These are phyloP conservation scores for Drosophila kanekoi DNA, from an alignment of 2,888 invertebrate genomes.

Conservation along the genomic window DNA sequence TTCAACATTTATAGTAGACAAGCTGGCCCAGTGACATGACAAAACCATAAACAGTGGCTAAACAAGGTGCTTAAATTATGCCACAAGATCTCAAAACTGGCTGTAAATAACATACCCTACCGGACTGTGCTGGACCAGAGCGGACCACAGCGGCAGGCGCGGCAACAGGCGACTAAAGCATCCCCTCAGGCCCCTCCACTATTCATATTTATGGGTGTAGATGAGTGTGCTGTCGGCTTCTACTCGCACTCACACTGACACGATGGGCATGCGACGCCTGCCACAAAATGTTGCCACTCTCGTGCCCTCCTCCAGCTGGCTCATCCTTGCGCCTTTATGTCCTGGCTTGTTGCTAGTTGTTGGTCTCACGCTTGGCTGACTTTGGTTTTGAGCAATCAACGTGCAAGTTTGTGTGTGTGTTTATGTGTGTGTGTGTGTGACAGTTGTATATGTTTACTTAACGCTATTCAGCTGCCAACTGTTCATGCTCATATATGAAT, in stretches of 20 bases:
- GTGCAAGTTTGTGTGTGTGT: conserved; percentile 33
- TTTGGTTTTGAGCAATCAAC: conserved; percentile 80
- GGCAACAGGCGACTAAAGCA: background rate
- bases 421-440: conserved; percentile 23
- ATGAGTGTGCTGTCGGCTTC: conserved; percentile 33
- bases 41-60: conserved; percentile 81
- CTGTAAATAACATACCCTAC: conserved; percentile 76
- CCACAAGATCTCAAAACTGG: conserved; percentile 78
- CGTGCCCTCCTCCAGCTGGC: conserved; percentile 13
- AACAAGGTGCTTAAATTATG: conserved; percentile 81
- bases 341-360: conserved; percentile 73
- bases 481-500: conserved; percentile 66
- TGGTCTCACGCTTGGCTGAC: conserved; percentile 76
- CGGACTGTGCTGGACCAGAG: background rate
- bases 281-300: conserved; percentile 74
- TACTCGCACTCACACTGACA: conserved; percentile 5
- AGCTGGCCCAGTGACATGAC: conserved; percentile 76
- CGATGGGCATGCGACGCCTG: conserved; percentile 67
- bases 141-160: background rate
- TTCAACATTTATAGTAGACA: conserved; percentile 60
- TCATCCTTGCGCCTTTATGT: conserved; percentile 14
- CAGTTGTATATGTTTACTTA: conserved; percentile 63
- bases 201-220: conserved; percentile 74
- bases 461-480: conserved; percentile 72
- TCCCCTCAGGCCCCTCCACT: conserved; percentile 2